Evolutionary conservation across 2,113 vertebrate species (phyloP), one percentile per base, ranked within the genome.

Genomic region (Gambusia holbrooki): DNA sequence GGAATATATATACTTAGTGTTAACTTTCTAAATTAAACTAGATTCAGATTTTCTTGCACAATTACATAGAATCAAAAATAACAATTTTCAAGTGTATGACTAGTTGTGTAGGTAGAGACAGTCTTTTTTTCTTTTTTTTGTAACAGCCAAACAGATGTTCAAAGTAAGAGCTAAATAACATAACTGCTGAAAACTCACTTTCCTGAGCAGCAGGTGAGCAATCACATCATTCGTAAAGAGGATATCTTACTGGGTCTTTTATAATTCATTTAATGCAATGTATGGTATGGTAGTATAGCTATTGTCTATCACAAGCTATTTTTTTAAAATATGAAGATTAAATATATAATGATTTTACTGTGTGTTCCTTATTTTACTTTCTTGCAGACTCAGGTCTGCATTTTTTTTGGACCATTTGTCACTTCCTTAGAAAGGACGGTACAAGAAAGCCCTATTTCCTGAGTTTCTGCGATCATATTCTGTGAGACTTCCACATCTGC

Each of bases 401-500:
- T 6, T n/a, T 66, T 74, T 28, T 82, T 77, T 0, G 22, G 67
- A 27, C 77, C 65, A 27, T 85, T 89, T 40, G 77, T 63, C 8
- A 65, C 73, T 58, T 83, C 62, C 15, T 37, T 45, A 1, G 6
- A 48, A 13, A 30, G 19, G 22, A 83, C 69, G 15, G 65, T 81
- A 45, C 9, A 28, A 60, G 54, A 69, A 61, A 27, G 4, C 48
- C 86, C 76, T 2, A 30, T 61, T 58, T 85, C 81, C 32, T 72
- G 62, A 51, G 71, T 28, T 28, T 88, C 90, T 79, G 93, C 91
- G 73, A 93, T 92, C 32, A 89, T 89, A 30, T 93, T 74, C 45
- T 79, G 45, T 28, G 65, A 29, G 15, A 86, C 69, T 30, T 92
- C 77, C 63, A 80, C 73, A 8, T 66, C 61, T 13, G 70, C 64